These are phyloP conservation scores for Eulemur albifrons DNA, from an alignment of 2,797 vertebrate species.

Conservation along the genomic window DNA sequence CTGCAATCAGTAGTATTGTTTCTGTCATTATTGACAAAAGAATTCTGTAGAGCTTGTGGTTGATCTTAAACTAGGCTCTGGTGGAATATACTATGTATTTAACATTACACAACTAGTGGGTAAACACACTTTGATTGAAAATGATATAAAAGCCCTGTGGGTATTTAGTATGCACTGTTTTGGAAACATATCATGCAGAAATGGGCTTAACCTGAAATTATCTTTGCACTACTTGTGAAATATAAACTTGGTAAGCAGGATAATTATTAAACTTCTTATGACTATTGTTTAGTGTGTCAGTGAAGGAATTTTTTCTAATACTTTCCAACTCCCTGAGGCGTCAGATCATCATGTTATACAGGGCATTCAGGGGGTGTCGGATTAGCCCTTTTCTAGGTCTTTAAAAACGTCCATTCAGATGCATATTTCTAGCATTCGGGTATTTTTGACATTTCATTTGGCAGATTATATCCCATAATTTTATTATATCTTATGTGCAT, in stretches of 20 bases:
- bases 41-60: background rate
- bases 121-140: slow-evolving; percentile 6
- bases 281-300: slow-evolving; percentile 12
- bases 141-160: background rate
- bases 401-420: slow-evolving; percentile 11
- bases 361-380: background rate
- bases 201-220: slow-evolving; percentile 31
- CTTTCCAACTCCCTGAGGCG: background rate
- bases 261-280: slow-evolving; percentile 19
- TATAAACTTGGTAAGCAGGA: slow-evolving; percentile 24
- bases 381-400: background rate
- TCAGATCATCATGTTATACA: background rate
- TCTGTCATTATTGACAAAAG: background rate
- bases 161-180: background rate
- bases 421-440: background rate
- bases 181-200: slow-evolving; percentile 40
- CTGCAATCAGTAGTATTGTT: background rate
- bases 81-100: background rate
- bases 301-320: slow-evolving; percentile 1
- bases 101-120: background rate
- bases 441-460: background rate
- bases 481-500: background rate
- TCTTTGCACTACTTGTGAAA: slow-evolving; percentile 16
- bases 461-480: background rate
- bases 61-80: background rate